These are phyloP conservation scores for Pheosia tremula DNA, from an alignment of 2,888 invertebrate genomes.

Conservation along the genomic window DNA sequence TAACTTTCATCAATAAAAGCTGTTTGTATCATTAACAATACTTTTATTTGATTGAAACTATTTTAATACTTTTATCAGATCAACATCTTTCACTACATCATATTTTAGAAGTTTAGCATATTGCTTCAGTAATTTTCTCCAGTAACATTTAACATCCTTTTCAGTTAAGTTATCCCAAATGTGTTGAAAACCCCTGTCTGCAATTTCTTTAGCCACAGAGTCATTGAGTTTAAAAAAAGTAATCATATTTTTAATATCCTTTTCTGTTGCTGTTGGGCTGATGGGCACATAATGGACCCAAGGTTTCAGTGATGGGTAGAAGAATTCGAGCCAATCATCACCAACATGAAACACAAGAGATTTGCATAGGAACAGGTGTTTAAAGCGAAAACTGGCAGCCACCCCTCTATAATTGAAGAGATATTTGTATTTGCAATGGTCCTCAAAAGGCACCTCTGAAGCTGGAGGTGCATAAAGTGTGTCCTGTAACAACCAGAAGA, in stretches of 20 bases:
- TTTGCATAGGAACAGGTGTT: constrained; percentile 96
- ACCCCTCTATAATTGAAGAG: constrained; percentile 98
- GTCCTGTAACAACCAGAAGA: constrained; percentile 85
- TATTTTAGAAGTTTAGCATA: constrained; percentile 91
- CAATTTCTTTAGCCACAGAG: constrained; percentile 89
- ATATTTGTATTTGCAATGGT: constrained; percentile 97
- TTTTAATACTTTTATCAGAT: constrained; percentile 57
- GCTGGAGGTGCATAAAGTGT: constrained; percentile 94
- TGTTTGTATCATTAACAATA: neutral
- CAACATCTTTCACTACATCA: constrained; percentile 84
- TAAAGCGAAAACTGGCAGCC: constrained; percentile 98
- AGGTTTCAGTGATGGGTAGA: constrained; percentile 94
- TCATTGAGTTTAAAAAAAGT: constrained; percentile 91
- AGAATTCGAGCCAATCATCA: constrained; percentile 97
- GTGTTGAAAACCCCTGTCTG: constrained; percentile 91
- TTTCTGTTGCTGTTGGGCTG: constrained; percentile 84
- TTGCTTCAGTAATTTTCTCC: constrained; percentile 89
- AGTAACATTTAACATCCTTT: constrained; percentile 94
- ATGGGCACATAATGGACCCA: constrained; percentile 99
- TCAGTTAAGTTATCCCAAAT: constrained; percentile 93
- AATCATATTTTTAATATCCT: constrained; percentile 89
- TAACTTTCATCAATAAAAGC: neutral
- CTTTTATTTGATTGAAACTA: neutral
- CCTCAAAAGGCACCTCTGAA: constrained; percentile 93
- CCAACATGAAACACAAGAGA: constrained; percentile 98